Percentiles rank a stretch among this genome's conserved stretches.
phyloP scores from a whole-genome alignment of 2,113 vertebrate genomes.

The Lagenorhynchus albirostris region DNA sequence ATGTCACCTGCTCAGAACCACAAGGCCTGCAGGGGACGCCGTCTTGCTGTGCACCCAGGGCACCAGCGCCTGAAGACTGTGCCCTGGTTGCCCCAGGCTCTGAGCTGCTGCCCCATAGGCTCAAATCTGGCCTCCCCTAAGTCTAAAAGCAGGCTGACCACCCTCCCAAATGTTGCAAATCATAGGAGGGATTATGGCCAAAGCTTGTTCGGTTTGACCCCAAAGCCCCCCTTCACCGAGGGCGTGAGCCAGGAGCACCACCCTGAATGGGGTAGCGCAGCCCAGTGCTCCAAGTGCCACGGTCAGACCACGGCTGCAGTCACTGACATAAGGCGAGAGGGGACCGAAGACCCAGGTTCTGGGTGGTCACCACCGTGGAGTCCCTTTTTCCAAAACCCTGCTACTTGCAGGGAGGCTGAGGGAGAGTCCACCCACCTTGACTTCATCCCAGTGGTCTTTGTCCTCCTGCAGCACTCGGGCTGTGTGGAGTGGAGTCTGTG shows the following conservation, averaged over 20 bases:
- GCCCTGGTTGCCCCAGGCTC: background rate
- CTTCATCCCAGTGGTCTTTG: slow-evolving; percentile 97
- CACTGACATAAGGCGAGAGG: background rate
- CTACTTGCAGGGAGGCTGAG: background rate
- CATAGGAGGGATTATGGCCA: background rate
- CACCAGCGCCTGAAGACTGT: background rate
- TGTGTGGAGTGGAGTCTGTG: slow-evolving; percentile 95
- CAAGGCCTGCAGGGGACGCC: background rate
- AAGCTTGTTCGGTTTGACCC: background rate
- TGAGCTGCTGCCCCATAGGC: background rate
- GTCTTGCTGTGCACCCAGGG: background rate
- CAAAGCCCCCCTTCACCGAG: background rate
- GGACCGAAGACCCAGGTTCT: background rate
- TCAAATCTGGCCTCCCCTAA: background rate
- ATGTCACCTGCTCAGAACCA: background rate
- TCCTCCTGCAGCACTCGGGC: slow-evolving; percentile 95
- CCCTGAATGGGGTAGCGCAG: background rate
- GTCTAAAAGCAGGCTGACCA: background rate
- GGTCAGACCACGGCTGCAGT: background rate
- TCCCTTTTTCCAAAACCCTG: background rate
- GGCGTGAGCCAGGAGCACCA: background rate
- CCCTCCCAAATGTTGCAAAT: background rate
- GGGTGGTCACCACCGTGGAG: no score
- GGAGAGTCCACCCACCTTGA: slow-evolving; percentile 88
- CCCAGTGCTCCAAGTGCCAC: background rate